Percentiles rank a stretch among this genome's conserved stretches.
Conservation (phyloP, 2,888 invertebrate genomes). For the Apotomis betuletana region DNA sequence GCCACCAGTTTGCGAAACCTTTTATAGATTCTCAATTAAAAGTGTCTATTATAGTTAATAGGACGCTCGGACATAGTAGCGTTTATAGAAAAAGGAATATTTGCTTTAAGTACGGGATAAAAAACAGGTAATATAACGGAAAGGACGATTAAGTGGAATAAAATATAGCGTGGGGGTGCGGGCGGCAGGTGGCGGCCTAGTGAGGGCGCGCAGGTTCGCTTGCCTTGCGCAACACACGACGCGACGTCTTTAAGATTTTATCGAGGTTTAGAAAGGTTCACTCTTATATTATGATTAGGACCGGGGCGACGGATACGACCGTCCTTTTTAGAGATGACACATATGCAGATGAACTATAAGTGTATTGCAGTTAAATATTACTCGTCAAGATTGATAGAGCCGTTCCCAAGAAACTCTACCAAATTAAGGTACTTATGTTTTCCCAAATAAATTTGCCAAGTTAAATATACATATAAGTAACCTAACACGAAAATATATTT, state of each 20-base stretch:
- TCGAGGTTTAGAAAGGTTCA: not conserved
- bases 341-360: too few species aligned
- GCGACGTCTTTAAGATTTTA: not conserved
- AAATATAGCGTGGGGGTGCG: constrained; percentile 83
- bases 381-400: too few species aligned
- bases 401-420: too few species aligned
- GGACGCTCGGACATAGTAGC: constrained; percentile 71
- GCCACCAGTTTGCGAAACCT: constrained; percentile 80
- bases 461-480: too few species aligned
- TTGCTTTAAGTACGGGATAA: constrained; percentile 79
- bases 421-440: too few species aligned
- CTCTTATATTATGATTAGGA: not conserved
- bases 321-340: too few species aligned
- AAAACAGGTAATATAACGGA: constrained; percentile 82
- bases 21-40: constrained; percentile 84
- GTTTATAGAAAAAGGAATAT: constrained; percentile 78
- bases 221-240: not conserved
- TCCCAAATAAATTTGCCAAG: too few species aligned
- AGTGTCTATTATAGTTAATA: constrained; percentile 82
- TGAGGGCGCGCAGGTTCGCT: constrained; percentile 2
- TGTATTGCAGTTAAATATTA: too few species aligned
- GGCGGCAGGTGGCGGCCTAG: constrained; percentile 75
- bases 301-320: too few species aligned
- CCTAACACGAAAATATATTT: too few species aligned
- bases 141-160: constrained; percentile 83